These are phyloP conservation scores for Brachionus sp. DNA, from an alignment of 1,140 invertebrate genomes.

Conservation along the genomic window DNA sequence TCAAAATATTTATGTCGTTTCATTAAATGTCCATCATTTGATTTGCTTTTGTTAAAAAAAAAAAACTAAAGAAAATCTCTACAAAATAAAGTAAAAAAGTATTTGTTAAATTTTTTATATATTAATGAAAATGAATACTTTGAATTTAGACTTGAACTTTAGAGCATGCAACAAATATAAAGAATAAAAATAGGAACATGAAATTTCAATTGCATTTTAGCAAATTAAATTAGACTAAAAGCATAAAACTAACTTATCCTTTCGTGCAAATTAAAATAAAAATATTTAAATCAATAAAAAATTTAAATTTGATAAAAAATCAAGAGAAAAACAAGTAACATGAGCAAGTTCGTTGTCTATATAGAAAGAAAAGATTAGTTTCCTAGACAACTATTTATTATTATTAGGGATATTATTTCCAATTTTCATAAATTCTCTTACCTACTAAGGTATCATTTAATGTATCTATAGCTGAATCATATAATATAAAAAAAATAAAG, in stretches of 20 bases:
- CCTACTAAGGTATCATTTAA: neutral
- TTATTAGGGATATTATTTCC: conserved; percentile 22
- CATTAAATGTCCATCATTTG: conserved; percentile 38
- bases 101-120: neutral
- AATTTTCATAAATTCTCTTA: neutral
- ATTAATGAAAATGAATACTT: neutral
- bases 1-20: conserved; percentile 28
- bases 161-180: neutral
- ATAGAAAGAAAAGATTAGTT: conserved; percentile 17
- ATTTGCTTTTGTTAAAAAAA: neutral
- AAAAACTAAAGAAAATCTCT: neutral
- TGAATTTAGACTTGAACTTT: neutral
- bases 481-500: neutral
- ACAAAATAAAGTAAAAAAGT: neutral
- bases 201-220: neutral
- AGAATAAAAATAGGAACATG: neutral
- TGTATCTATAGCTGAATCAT: neutral
- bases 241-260: neutral
- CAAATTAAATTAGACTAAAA: neutral
- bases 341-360: neutral
- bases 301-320: neutral
- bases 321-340: conserved; percentile 1
- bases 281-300: neutral
- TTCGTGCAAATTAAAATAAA: neutral
- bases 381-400: conserved; percentile 28